phyloP scores from a whole-genome alignment of 2,113 vertebrate species.

The Thermophis baileyi region DNA sequence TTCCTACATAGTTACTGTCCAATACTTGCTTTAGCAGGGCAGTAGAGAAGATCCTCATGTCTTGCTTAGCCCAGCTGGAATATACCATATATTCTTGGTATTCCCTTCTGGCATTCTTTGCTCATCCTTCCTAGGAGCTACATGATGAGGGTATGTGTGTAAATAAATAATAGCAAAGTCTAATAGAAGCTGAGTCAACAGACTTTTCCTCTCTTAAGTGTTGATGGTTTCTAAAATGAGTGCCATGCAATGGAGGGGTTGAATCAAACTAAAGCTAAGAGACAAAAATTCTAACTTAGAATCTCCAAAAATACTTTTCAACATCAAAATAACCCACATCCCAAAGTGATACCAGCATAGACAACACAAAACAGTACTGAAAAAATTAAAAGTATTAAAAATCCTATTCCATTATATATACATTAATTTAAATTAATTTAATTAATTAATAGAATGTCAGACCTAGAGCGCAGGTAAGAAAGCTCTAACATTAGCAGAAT shows the following conservation, averaged over 20 bases:
- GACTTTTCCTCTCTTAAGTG: constrained; percentile 42
- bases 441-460: constrained; percentile 52
- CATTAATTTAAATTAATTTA: constrained; percentile 46
- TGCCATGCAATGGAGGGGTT: constrained; percentile 40
- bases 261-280: constrained; percentile 61
- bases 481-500: constrained; percentile 2
- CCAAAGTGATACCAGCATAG: constrained; percentile 58
- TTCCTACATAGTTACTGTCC: not conserved
- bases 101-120: not conserved
- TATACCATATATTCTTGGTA: not conserved
- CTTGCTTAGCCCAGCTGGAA: not conserved
- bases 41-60: not conserved
- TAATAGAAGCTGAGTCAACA: constrained; percentile 50
- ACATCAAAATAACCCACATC: constrained; percentile 55
- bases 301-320: constrained; percentile 62
- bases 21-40: not conserved
- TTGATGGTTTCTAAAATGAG: constrained; percentile 51
- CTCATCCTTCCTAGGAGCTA: constrained; percentile 4
- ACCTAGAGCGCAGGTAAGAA: constrained; percentile 35
- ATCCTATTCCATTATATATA: constrained; percentile 40
- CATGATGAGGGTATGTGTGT: not conserved
- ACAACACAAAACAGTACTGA: constrained; percentile 57
- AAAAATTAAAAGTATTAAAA: constrained; percentile 50
- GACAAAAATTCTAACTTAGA: constrained; percentile 55
- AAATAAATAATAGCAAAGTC: not conserved